Evolutionary conservation across 2,113 vertebrate genomes (phyloP), one percentile per base, ranked within the genome.

Genomic region (Colaptes auratus): DNA sequence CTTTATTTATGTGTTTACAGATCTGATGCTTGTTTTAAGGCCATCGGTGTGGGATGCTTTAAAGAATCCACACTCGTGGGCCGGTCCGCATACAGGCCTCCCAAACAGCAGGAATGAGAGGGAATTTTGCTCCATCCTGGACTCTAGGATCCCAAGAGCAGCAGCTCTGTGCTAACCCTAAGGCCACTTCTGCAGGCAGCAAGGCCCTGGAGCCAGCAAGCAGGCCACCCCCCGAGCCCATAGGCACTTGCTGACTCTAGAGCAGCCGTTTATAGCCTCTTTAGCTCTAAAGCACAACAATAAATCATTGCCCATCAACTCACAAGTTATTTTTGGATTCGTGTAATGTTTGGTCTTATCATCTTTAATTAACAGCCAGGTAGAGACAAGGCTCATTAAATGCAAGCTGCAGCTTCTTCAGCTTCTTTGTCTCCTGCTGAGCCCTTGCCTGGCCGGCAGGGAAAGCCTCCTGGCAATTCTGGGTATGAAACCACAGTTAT

Each of bases 31-130:
- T 8, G 9, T 72, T 70, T 90, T 52, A 35, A 52, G 56, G 55
- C 61, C 19, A 31, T 15, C 23, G 39, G 61, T 31, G 48, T 17
- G 73, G 67, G 58, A 60, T 6, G 28, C 42, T 25, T 19, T 15
- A 56, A 36, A 63, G 73, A 77, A 25, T 5, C 71, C 50, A 46
- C 44, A 20, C 19, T 9, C 42, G n/a, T 12, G 27, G 0, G 0
- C n/a, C 33, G 2, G 21, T 16, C 27, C 31, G 21, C 27, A 58
- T 5, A 48, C n/a, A 28, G 7, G 4, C 9, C 31, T 61, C 46
- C 71, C 67, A 52, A 23, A 4, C 14, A 53, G 27, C 25, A 39
- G 48, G 61, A 60, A 63, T 3, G 46, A 33, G 73, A 76, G 17
- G 23, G 12, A 52, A 13, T 13, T 52, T 52, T 52, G 27, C 25